phyloP scores from a whole-genome alignment of 2,797 vertebrate genomes.

The Syngnathus acus region DNA sequence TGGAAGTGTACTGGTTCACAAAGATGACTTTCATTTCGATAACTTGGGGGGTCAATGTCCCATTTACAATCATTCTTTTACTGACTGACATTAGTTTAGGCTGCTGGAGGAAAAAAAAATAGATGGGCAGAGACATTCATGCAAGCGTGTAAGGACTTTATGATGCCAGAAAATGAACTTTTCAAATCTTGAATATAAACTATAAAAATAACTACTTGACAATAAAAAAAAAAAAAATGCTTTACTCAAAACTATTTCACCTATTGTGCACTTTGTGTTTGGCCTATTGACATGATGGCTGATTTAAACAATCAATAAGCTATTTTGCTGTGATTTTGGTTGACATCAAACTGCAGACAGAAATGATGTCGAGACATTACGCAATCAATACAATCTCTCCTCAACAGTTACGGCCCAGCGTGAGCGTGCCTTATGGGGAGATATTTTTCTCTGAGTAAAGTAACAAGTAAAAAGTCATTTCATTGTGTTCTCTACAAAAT shows the following conservation, averaged over 20 bases:
- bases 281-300: background rate
- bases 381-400: background rate
- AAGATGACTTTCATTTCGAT: slow-evolving; percentile 1
- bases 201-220: background rate
- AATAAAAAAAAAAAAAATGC: background rate
- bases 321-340: background rate
- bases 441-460: background rate
- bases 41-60: background rate
- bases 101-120: background rate
- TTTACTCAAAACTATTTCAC: background rate
- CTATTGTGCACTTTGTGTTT: background rate
- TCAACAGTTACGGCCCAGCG: background rate
- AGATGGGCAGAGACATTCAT: background rate
- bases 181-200: background rate
- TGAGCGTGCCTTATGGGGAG: background rate
- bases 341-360: background rate
- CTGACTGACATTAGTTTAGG: background rate
- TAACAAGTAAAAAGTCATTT: too few relatives aligned
- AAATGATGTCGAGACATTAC: background rate
- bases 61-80: background rate
- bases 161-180: background rate
- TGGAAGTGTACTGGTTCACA: slow-evolving; percentile 2
- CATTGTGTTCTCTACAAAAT: too few relatives aligned
- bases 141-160: background rate
- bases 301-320: background rate